Conservation (phyloP, 1,140 invertebrate species). For the Panagrolaimus sp. region DNA sequence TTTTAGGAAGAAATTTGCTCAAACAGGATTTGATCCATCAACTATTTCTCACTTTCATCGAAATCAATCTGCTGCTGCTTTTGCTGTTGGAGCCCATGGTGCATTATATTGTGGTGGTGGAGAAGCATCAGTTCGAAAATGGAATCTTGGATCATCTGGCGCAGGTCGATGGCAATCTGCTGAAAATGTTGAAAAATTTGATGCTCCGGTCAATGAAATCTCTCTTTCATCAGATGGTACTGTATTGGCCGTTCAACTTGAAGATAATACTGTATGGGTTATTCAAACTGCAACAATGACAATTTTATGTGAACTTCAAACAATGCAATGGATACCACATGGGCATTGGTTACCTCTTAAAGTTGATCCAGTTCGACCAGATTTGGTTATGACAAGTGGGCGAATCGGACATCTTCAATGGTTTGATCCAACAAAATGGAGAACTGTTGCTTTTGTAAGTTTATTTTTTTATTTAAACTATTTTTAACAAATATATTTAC, state of each 20-base stretch:
- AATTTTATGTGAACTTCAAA: constrained; percentile 31
- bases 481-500: background rate
- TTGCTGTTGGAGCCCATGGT: constrained; percentile 26
- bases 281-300: constrained; percentile 32
- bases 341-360: constrained; percentile 9
- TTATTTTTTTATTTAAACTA: background rate
- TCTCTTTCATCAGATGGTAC: constrained; percentile 29
- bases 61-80: constrained; percentile 18
- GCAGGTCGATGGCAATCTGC: constrained; percentile 28
- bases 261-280: constrained; percentile 36
- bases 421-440: constrained; percentile 39
- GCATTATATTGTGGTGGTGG: constrained; percentile 42
- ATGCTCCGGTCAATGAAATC: constrained; percentile 27
- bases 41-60: constrained; percentile 32
- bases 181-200: constrained; percentile 29
- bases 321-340: constrained; percentile 18
- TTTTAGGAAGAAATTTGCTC: constrained; percentile 34
- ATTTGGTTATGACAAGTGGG: constrained; percentile 31
- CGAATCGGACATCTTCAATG: constrained; percentile 35
- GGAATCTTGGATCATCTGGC: constrained; percentile 35
- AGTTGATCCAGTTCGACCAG: constrained; percentile 22
- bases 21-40: constrained; percentile 22
- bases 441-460: constrained; percentile 30
- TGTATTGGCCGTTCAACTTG: constrained; percentile 19
- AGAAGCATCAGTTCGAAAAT: constrained; percentile 31